Conservation (phyloP, 2,797 vertebrate genomes). For the Tympanoctomys barrerae region DNA sequence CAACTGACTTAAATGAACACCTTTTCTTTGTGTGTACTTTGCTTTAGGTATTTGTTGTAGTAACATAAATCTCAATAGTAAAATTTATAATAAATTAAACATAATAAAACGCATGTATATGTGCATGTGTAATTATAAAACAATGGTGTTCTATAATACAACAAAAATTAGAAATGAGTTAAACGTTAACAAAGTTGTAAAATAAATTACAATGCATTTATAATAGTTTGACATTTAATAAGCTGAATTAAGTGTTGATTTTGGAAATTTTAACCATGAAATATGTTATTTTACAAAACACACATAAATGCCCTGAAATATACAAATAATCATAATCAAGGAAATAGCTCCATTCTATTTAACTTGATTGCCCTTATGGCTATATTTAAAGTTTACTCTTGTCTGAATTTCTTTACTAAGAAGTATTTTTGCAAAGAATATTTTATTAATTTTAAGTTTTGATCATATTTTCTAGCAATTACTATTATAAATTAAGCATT, state of each 20-base stretch:
- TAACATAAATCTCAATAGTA: neutral
- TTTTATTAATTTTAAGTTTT: neutral
- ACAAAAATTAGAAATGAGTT: neutral
- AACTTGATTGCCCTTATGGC: neutral
- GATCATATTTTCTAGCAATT: neutral
- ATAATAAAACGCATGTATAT: neutral
- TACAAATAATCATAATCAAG: neutral
- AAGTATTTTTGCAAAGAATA: neutral
- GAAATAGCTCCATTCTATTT: neutral
- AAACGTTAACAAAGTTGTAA: neutral
- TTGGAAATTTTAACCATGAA: neutral
- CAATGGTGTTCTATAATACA: neutral
- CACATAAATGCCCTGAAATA: neutral
- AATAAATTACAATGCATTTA: neutral
- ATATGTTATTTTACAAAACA: neutral
- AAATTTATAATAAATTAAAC: neutral
- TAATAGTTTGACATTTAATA: neutral
- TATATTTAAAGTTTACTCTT: neutral
- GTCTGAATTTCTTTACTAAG: neutral
- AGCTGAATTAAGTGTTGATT: neutral
- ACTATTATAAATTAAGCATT: neutral
- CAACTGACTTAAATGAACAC: neutral
- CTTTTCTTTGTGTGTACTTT: neutral
- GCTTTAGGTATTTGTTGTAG: neutral
- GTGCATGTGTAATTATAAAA: neutral